Conservation (phyloP, 2,797 vertebrate genomes). For the Smutsia temminckii region DNA sequence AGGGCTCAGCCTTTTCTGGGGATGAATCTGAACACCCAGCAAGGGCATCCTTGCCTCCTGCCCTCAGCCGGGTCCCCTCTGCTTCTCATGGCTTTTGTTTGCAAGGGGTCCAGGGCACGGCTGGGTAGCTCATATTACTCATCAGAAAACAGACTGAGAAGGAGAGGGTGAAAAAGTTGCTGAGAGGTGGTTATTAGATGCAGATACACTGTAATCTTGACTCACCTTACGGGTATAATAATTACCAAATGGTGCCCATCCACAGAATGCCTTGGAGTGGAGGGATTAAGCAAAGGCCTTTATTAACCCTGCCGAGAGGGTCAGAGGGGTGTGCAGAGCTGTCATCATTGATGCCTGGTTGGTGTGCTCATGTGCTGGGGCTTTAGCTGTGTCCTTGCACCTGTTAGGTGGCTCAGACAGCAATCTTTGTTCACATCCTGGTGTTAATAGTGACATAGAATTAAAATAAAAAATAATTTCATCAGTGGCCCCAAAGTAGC, state of each 20-base stretch:
- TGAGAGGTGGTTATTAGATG: slow-evolving; percentile 91
- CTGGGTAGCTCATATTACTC: slow-evolving; percentile 64
- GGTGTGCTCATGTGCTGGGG: slow-evolving; percentile 66
- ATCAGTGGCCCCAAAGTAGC: neutral
- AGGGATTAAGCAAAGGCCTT: slow-evolving; percentile 87
- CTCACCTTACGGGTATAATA: slow-evolving; percentile 89
- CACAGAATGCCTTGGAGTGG: slow-evolving; percentile 86
- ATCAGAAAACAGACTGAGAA: slow-evolving; percentile 80
- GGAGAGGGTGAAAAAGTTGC: slow-evolving; percentile 79
- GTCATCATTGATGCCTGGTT: slow-evolving; percentile 89
- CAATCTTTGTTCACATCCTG: neutral
- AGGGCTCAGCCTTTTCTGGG: neutral
- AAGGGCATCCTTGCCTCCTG: neutral
- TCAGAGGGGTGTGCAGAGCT: slow-evolving; percentile 90
- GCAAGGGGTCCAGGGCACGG: neutral
- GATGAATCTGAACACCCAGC: neutral
- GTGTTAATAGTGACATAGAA: neutral
- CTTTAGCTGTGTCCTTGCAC: slow-evolving; percentile 17
- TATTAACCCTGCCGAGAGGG: slow-evolving; percentile 91
- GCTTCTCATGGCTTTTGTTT: slow-evolving; percentile 45
- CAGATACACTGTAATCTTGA: slow-evolving; percentile 92
- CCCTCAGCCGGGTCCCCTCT: neutral
- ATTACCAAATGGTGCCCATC: slow-evolving; percentile 90
- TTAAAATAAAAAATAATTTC: slow-evolving; percentile 50
- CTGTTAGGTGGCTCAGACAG: neutral